Conservation (phyloP, 2,888 invertebrate species). For the Oscheius sp. region DNA sequence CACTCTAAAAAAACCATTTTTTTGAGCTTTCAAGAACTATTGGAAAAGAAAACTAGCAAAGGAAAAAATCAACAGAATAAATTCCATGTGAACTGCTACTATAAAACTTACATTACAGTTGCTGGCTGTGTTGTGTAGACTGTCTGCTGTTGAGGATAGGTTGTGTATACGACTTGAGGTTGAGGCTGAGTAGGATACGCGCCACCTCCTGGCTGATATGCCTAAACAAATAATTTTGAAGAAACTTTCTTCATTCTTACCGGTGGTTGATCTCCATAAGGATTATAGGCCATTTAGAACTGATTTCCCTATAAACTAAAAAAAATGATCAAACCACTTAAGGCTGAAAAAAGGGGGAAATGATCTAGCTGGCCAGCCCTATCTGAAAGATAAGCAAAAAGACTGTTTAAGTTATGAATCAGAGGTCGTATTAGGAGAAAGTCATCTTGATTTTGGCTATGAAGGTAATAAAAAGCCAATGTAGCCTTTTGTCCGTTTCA, state of each 20-base stretch:
- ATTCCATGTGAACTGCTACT: neutral
- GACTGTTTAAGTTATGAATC: constrained; percentile 21
- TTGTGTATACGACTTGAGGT: constrained; percentile 1
- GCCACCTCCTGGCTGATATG: constrained; percentile 12
- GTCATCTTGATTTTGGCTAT: neutral
- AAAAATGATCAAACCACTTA: neutral
- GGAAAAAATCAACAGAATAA: too few species aligned
- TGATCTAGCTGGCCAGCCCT: constrained; percentile 5
- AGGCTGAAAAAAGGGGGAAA: neutral
- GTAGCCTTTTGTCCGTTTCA: too few species aligned
- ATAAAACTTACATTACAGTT: constrained; percentile 15
- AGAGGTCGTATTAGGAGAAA: constrained; percentile 4
- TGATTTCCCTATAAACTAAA: neutral
- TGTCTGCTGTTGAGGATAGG: constrained; percentile 10
- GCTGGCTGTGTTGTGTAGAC: constrained; percentile 9
- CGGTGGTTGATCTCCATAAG: constrained; percentile 22
- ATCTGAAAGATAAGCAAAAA: constrained; percentile 23
- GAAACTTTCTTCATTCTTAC: neutral
- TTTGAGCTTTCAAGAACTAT: neutral
- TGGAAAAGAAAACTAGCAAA: neutral
- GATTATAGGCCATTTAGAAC: constrained; percentile 13
- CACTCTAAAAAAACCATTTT: neutral
- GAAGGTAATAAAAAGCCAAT: too few species aligned
- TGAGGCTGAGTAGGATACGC: constrained; percentile 18
- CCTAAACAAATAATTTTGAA: constrained; percentile 1